A percentile compares a stretch with the other conserved stretches of the same genome.
These are phyloP conservation scores for Charina bottae DNA, from an alignment of 2,113 vertebrate genomes.

Conservation along the genomic window DNA sequence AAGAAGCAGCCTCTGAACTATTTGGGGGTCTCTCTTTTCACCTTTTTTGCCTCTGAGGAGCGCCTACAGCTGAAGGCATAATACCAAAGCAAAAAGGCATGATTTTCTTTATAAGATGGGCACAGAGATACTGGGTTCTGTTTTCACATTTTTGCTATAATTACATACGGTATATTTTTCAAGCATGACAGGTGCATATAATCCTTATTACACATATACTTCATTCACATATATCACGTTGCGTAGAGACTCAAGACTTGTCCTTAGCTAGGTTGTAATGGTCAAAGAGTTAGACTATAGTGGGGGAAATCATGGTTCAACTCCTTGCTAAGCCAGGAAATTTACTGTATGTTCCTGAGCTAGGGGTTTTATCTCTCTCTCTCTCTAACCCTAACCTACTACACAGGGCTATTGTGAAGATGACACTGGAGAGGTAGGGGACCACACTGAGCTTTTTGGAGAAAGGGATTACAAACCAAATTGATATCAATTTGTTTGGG, in stretches of 20 bases:
- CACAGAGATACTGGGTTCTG: neutral
- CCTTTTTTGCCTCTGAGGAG: neutral
- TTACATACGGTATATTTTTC: neutral
- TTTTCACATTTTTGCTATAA: neutral
- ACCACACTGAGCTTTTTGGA: neutral
- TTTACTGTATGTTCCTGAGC: neutral
- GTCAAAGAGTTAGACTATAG: neutral
- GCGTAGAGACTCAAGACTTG: neutral
- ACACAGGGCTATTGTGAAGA: neutral
- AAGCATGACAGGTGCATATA: neutral
- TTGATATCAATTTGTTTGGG: neutral
- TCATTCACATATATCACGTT: neutral
- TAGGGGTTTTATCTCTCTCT: neutral
- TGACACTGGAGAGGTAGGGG: neutral
- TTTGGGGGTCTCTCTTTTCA: neutral
- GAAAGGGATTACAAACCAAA: neutral
- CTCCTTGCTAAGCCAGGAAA: neutral
- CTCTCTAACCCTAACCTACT: neutral
- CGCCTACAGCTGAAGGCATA: neutral
- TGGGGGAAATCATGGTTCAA: neutral
- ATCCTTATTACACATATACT: neutral
- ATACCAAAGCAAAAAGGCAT: neutral
- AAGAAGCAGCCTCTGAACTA: neutral
- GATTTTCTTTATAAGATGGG: neutral
- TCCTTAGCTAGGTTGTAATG: neutral